Evolutionary conservation across 2,113 vertebrate species (phyloP), one percentile per base, ranked within the genome.

Genomic region (Triplophysa dalaica): DNA sequence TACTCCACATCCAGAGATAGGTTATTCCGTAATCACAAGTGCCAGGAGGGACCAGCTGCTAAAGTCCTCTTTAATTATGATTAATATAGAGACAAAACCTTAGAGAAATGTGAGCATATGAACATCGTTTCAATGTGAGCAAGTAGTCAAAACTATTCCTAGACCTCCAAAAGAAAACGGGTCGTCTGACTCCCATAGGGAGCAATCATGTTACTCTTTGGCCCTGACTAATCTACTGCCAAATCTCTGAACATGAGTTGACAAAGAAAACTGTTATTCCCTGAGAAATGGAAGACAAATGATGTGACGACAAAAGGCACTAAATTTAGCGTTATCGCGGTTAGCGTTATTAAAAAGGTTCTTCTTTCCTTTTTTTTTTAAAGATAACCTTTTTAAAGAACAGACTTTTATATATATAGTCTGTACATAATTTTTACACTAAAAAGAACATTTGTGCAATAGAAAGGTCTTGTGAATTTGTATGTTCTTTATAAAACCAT

Each of bases 91-190:
- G 67, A 60, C 76, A 76, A 66, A 21, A 21, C 58, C 60, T 52
- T 81, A 60, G 70, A 62, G 86, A 86, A 79, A 86, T 22, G 10
- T 16, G 69, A 85, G 87, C 87, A 85, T 84, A 78, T 86, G 87
- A 85, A 90, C 90, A 86, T 90, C 87, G 90, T 89, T 88, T 89
- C 88, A 79, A 60, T 72, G 75, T 75, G 73, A 54, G 76, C 52
- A 60, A 17, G 85, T 89, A 94, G 93, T 93, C 93, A 84, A 91
- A 93, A 93, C 92, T 90, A 89, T 82, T 84, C 65, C 45, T 24
- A 81, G 82, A 73, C 83, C 73, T 81, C 45, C 68, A 75, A 14
- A 79, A 73, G 19, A 66, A 80, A 54, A 76, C 80, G 41, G 75
- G 78, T 82, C 87, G 80, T 87, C 83, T 45, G 41, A 11, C 56